Evolutionary conservation across 2,888 invertebrate genomes (phyloP).

Genomic region (Pantelozetes paolii): DNA sequence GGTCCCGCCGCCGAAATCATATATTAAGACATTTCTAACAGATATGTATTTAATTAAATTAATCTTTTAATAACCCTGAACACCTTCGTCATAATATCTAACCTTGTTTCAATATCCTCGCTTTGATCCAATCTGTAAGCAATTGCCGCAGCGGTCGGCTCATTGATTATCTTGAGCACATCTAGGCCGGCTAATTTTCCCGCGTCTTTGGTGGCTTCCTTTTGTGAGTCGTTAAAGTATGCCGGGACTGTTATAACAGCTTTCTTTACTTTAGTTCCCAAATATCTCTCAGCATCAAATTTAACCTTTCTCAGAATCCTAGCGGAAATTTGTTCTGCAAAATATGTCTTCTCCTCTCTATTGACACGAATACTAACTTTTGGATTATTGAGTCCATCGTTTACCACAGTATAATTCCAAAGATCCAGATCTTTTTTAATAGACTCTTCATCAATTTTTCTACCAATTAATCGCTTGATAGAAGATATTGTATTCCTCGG

Average conservation of each 20-base stretch:
- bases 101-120: constrained; percentile 44
- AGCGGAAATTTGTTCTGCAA: constrained; percentile 43
- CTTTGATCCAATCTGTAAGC: constrained; percentile 52
- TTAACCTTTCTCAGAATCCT: constrained; percentile 45
- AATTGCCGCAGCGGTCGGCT: constrained; percentile 54
- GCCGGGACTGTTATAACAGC: constrained; percentile 47
- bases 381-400: not conserved
- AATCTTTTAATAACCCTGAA: not conserved
- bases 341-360: constrained; percentile 35
- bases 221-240: constrained; percentile 50
- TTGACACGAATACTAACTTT: not conserved
- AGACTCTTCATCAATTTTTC: constrained; percentile 52
- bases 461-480: constrained; percentile 52
- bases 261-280: constrained; percentile 39
- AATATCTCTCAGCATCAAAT: constrained; percentile 43
- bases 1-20: constrained; percentile 45
- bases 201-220: constrained; percentile 57
- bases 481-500: constrained; percentile 33
- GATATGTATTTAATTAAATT: no score
- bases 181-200: constrained; percentile 55
- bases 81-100: not conserved
- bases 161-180: constrained; percentile 55
- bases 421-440: constrained; percentile 54
- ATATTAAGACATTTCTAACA: constrained; percentile 32
- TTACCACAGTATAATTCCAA: constrained; percentile 52